Conservation (phyloP, 2,797 vertebrate genomes). For the Alosa sapidissima region DNA sequence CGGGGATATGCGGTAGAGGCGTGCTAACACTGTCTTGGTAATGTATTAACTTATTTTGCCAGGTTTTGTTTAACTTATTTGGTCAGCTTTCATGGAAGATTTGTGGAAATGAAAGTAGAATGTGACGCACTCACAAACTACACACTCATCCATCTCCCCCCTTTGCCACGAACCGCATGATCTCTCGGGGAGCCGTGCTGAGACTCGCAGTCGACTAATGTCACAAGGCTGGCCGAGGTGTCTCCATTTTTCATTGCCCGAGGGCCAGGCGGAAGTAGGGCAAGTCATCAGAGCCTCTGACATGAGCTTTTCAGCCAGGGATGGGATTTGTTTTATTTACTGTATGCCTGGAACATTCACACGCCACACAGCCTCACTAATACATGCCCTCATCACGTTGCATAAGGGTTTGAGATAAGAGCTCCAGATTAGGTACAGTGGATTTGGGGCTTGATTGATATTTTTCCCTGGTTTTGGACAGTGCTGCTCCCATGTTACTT, state of each 20-base stretch:
- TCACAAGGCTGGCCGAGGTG: slow-evolving; percentile 30
- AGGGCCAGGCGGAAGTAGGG: slow-evolving; percentile 51
- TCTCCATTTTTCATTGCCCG: slow-evolving; percentile 37
- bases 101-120: neutral
- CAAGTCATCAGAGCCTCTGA: slow-evolving; percentile 48
- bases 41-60: neutral
- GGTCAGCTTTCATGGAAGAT: neutral
- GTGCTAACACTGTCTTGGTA: neutral
- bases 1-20: neutral
- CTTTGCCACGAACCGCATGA: neutral
- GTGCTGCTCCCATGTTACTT: neutral
- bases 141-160: neutral
- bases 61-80: neutral
- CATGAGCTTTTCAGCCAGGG: neutral
- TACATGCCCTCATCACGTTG: neutral
- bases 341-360: neutral
- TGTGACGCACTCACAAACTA: neutral
- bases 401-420: neutral
- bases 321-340: neutral
- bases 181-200: neutral
- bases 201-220: slow-evolving; percentile 4
- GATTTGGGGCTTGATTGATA: neutral
- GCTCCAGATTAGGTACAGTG: neutral
- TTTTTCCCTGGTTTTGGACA: neutral
- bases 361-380: neutral